Percentiles rank a stretch among this genome's conserved stretches.
phyloP scores from a whole-genome alignment of 2,888 invertebrate genomes.

The Agrochola lychnidis region DNA sequence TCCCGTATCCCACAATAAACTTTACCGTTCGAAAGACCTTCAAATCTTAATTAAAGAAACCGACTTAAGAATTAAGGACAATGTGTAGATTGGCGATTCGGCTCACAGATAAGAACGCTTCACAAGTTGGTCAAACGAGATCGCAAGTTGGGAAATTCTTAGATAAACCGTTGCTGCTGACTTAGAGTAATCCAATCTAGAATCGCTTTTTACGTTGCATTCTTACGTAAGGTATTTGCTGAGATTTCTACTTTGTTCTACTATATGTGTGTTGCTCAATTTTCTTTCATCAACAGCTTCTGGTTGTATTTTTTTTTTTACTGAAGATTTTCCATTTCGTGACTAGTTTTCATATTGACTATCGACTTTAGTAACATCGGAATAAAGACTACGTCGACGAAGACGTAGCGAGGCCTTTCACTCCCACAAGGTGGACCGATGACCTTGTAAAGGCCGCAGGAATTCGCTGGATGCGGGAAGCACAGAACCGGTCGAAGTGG shows the following conservation, averaged over 20 bases:
- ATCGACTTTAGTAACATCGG: no score
- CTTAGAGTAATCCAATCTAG: slow-evolving; percentile 61
- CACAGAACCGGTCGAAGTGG: no score
- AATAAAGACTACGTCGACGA: not conserved
- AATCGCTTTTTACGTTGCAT: slow-evolving; percentile 51
- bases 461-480: no score
- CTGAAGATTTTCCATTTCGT: not conserved
- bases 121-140: slow-evolving; percentile 45
- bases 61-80: slow-evolving; percentile 34
- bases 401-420: no score
- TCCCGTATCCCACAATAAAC: slow-evolving; percentile 27
- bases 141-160: slow-evolving; percentile 39
- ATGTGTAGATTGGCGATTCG: slow-evolving; percentile 47
- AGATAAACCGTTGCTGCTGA: slow-evolving; percentile 61
- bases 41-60: slow-evolving; percentile 59
- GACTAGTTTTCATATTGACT: no score
- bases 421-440: no score
- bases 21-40: slow-evolving; percentile 25
- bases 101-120: slow-evolving; percentile 36
- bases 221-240: slow-evolving; percentile 32
- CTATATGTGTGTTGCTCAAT: not conserved
- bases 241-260: slow-evolving; percentile 20
- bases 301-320: not conserved
- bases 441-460: no score
- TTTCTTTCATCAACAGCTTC: slow-evolving; percentile 6